These are phyloP conservation scores for Helicoverpa assulta DNA, from an alignment of 2,888 invertebrate genomes.

Conservation along the genomic window DNA sequence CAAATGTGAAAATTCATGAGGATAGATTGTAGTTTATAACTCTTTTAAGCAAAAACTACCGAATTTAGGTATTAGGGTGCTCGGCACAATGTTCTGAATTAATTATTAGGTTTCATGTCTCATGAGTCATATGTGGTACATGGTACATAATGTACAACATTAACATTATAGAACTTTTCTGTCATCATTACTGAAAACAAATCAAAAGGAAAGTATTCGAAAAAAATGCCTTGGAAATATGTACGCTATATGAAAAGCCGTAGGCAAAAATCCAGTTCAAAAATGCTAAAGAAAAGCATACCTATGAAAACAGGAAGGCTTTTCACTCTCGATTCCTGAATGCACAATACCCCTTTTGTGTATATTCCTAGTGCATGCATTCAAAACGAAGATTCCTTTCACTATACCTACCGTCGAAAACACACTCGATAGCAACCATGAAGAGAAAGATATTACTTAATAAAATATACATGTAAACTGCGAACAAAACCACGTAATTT, in stretches of 20 bases:
- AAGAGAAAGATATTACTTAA: constrained; percentile 16
- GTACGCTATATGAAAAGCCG: background rate
- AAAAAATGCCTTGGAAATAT: background rate
- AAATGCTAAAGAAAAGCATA: background rate
- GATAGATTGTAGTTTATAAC: background rate
- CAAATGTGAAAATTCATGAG: background rate
- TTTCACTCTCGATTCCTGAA: constrained; percentile 16
- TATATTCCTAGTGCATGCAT: background rate
- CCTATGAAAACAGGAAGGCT: background rate
- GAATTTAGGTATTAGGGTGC: too few species aligned
- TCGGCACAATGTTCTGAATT: too few species aligned
- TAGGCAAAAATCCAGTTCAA: background rate
- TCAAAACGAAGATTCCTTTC: constrained; percentile 13
- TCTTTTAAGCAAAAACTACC: background rate
- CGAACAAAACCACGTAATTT: constrained; percentile 19
- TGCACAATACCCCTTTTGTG: constrained; percentile 16
- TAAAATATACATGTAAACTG: constrained; percentile 12
- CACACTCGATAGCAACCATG: background rate
- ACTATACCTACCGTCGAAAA: constrained; percentile 17
- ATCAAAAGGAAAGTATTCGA: too few species aligned
- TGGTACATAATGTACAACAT: too few species aligned
- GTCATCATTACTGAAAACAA: too few species aligned
- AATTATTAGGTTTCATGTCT: too few species aligned
- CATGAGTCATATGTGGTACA: too few species aligned
- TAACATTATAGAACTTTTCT: too few species aligned